Percentiles rank a stretch among this genome's conserved stretches.
Evolutionary conservation across 2,113 vertebrate genomes (phyloP).

Genomic region (Gymnorhina tibicen): DNA sequence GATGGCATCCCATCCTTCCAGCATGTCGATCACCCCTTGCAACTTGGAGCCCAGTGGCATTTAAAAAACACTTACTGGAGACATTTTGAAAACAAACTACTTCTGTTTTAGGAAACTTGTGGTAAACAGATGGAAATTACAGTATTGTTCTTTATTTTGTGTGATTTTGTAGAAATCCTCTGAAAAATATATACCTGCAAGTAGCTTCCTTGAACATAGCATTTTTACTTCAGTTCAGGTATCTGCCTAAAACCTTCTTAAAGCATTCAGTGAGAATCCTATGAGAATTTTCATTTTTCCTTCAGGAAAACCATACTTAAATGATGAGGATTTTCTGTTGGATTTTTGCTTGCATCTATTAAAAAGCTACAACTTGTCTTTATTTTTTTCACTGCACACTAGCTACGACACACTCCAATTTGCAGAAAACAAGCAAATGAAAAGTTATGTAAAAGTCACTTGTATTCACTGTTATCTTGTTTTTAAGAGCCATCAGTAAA

Average conservation of each 20-base stretch:
- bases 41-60: not conserved
- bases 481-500: not conserved
- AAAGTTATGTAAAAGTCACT: not conserved
- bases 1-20: not conserved
- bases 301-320: not conserved
- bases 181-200: not conserved
- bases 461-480: not conserved
- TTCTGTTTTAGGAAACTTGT: not conserved
- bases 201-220: not conserved
- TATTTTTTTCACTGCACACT: not conserved
- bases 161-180: not conserved
- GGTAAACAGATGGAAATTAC: not conserved
- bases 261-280: not conserved
- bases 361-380: not conserved
- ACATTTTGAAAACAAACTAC: not conserved
- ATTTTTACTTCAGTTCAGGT: not conserved
- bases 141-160: not conserved
- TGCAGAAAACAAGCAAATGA: not conserved
- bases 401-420: not conserved
- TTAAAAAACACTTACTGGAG: not conserved
- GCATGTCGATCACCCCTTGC: fast-evolving
- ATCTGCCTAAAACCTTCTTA: not conserved
- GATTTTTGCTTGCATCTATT: not conserved
- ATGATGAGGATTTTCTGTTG: not conserved
- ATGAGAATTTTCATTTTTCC: not conserved